These are phyloP conservation scores for Kradibia gibbosae DNA, from an alignment of 1,140 invertebrate genomes.

Conservation along the genomic window DNA sequence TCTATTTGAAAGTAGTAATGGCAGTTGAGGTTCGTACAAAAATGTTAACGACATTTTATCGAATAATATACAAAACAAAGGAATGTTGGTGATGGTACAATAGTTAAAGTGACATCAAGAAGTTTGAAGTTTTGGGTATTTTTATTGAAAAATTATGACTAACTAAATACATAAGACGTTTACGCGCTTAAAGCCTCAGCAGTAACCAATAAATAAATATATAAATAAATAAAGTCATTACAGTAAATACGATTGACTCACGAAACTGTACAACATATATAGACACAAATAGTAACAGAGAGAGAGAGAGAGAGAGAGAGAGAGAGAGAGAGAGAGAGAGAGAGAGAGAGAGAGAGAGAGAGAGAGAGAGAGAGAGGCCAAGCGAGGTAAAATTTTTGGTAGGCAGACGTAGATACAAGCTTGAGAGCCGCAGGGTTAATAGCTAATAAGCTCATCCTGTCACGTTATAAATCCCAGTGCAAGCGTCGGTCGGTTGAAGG, in stretches of 20 bases:
- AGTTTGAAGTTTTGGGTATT: background rate
- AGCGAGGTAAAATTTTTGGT: too few relatives aligned
- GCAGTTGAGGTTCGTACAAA: too few relatives aligned
- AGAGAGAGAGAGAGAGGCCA: background rate
- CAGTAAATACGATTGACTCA: background rate
- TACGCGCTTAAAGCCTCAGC: slow-evolving; percentile 29
- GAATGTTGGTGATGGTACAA: too few relatives aligned
- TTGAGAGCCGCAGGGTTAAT: background rate
- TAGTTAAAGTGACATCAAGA: too few relatives aligned
- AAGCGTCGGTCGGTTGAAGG: background rate
- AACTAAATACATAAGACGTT: slow-evolving; percentile 28
- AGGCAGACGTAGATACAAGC: background rate
- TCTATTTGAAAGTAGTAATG: too few relatives aligned
- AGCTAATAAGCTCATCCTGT: background rate
- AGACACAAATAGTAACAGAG: background rate
- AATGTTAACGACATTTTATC: too few relatives aligned
- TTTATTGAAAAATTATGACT: slow-evolving; percentile 32
- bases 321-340: too few relatives aligned
- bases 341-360: background rate
- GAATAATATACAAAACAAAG: background rate
- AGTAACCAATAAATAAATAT: slow-evolving; percentile 44
- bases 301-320: background rate
- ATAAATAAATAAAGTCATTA: slow-evolving; percentile 35
- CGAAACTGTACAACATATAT: slow-evolving; percentile 28
- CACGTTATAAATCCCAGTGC: background rate